A percentile compares a stretch with the other conserved stretches of the same genome.
Evolutionary conservation across 2,797 vertebrate genomes (phyloP).

Genomic region (Bufotes viridis): DNA sequence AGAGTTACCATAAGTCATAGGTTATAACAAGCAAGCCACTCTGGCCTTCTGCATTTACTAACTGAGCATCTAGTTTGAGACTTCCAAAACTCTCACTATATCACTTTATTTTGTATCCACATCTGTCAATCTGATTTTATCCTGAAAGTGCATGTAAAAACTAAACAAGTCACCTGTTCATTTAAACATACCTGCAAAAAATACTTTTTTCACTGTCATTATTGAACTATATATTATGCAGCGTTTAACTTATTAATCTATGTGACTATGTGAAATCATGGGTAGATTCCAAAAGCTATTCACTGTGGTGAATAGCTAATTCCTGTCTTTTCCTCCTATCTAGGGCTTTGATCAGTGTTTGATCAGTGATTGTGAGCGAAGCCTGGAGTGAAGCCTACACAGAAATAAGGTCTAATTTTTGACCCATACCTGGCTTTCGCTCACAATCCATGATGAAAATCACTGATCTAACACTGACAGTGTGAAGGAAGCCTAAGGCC

Average conservation of each 20-base stretch:
- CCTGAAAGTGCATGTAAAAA: neutral
- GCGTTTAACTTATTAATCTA: neutral
- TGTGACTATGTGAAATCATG: no score
- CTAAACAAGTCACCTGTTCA: neutral
- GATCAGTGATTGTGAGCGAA: no score
- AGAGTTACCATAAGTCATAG: slow-evolving; percentile 10
- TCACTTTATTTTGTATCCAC: slow-evolving; percentile 4
- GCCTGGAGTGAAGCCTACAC: no score
- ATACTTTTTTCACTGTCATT: neutral
- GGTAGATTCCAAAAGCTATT: no score
- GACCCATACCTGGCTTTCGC: no score
- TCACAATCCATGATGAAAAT: no score
- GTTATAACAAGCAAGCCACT: slow-evolving; percentile 8
- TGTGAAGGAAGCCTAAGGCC: no score
- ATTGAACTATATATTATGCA: neutral
- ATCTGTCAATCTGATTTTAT: neutral
- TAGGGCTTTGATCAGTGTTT: no score
- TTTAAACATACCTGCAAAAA: neutral
- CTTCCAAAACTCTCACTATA: neutral
- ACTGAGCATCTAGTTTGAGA: neutral
- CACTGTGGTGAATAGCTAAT: no score
- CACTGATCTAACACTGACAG: no score
- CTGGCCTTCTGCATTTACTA: slow-evolving; percentile 2
- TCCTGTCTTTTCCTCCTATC: no score
- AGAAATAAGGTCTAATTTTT: no score